Evolutionary conservation across 2,113 vertebrate species (phyloP).

Genomic region (Ammodytes dubius): DNA sequence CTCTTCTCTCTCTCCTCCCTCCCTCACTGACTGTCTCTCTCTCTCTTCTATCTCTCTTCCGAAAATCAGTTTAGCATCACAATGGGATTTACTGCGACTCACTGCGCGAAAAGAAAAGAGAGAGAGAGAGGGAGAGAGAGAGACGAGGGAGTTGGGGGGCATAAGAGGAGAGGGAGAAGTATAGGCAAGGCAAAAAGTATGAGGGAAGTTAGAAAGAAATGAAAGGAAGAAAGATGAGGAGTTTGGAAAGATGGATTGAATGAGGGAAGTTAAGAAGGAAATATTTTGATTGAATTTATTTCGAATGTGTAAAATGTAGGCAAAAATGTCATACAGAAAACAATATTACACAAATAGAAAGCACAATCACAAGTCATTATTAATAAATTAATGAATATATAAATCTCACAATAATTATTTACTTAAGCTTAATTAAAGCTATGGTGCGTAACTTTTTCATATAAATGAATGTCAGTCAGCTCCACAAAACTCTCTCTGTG

Average conservation of each 20-base stretch:
- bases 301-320: too few relatives aligned
- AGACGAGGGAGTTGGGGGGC: constrained; percentile 38
- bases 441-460: too few relatives aligned
- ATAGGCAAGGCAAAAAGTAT: background rate
- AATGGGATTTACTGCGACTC: constrained; percentile 91
- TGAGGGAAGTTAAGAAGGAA: background rate
- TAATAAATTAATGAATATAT: too few relatives aligned
- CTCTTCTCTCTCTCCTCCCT: constrained; percentile 79
- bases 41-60: constrained; percentile 84
- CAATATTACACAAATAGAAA: too few relatives aligned
- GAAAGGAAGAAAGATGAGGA: background rate
- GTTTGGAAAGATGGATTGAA: too few relatives aligned
- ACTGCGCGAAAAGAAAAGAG: constrained; percentile 88
- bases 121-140: constrained; percentile 67
- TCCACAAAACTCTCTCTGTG: too few relatives aligned
- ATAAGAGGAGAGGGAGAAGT: background rate
- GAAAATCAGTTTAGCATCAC: constrained; percentile 92
- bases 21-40: constrained; percentile 85
- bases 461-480: too few relatives aligned
- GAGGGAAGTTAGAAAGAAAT: background rate
- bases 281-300: too few relatives aligned
- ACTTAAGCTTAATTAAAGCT: too few relatives aligned
- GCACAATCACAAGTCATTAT: too few relatives aligned
- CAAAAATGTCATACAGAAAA: too few relatives aligned
- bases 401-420: too few relatives aligned